These are phyloP conservation scores for Lasioglossum vierecki DNA, from an alignment of 2,888 invertebrate genomes.

Conservation along the genomic window DNA sequence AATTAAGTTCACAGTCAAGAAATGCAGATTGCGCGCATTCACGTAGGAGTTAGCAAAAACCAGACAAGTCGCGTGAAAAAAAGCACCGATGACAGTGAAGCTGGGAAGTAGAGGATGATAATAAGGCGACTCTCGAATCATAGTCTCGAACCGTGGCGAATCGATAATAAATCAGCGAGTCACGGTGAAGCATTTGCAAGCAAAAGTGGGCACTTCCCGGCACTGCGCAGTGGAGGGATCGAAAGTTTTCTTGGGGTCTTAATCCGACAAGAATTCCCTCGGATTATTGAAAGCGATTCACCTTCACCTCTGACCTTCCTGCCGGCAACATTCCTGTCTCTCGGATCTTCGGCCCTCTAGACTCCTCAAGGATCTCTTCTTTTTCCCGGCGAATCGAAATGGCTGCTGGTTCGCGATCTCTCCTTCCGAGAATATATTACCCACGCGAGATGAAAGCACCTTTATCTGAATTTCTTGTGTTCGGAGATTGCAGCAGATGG, in stretches of 20 bases:
- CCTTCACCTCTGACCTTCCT: conserved; percentile 63
- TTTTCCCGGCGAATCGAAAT: conserved; percentile 48
- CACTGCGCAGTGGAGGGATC: neutral
- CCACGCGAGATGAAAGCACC: conserved; percentile 52
- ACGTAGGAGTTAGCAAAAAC: no score
- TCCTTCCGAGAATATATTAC: conserved; percentile 55
- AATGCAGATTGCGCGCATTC: no score
- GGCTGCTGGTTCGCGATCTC: conserved; percentile 36
- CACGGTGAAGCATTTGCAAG: conserved; percentile 15
- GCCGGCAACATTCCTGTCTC: conserved; percentile 52
- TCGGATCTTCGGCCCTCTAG: conserved; percentile 28
- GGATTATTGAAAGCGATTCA: conserved; percentile 61
- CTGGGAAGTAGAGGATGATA: neutral
- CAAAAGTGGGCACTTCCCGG: conserved; percentile 6
- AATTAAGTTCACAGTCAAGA: no score
- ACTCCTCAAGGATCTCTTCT: conserved; percentile 45
- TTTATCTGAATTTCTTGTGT: conserved; percentile 56
- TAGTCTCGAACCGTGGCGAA: conserved; percentile 8
- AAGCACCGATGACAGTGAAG: neutral
- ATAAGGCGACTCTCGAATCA: neutral
- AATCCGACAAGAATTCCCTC: conserved; percentile 43
- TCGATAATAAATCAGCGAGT: neutral
- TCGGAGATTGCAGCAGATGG: conserved; percentile 23
- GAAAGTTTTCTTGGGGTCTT: conserved; percentile 34
- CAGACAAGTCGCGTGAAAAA: neutral